A percentile compares a stretch with the other conserved stretches of the same genome.
These are phyloP conservation scores for Mactra quadrangularis DNA, from an alignment of 1,140 invertebrate genomes.

Conservation along the genomic window DNA sequence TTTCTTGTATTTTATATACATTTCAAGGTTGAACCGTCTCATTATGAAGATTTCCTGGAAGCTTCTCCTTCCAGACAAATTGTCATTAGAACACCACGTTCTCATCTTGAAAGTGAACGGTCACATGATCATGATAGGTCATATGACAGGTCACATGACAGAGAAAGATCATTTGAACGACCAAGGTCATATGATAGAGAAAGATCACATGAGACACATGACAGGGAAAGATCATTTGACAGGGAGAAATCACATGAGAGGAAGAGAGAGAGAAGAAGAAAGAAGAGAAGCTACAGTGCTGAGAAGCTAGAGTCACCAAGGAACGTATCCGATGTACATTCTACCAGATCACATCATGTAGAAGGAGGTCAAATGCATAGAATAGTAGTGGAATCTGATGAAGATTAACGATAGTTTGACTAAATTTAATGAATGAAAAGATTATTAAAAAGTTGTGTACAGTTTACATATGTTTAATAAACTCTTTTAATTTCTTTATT, in stretches of 20 bases:
- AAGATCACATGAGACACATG: constrained; percentile 13
- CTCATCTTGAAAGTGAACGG: not conserved
- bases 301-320: not conserved
- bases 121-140: not conserved
- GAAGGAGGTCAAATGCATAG: constrained; percentile 3
- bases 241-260: constrained; percentile 1
- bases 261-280: not conserved
- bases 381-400: constrained; percentile 50
- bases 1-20: too few species aligned
- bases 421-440: too few species aligned
- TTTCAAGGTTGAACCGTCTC: constrained; percentile 31
- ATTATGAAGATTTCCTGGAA: constrained; percentile 42
- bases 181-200: not conserved
- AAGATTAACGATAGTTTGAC: constrained; percentile 47
- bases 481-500: too few species aligned
- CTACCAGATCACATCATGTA: not conserved
- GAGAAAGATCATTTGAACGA: not conserved
- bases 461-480: too few species aligned
- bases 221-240: constrained; percentile 18
- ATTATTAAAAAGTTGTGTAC: too few species aligned
- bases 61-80: constrained; percentile 1
- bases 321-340: not conserved
- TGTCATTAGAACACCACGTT: not conserved
- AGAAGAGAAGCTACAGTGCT: not conserved
- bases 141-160: constrained; percentile 7